Evolutionary conservation across 2,888 invertebrate species (phyloP).

Genomic region (Aricia artaxerxes): DNA sequence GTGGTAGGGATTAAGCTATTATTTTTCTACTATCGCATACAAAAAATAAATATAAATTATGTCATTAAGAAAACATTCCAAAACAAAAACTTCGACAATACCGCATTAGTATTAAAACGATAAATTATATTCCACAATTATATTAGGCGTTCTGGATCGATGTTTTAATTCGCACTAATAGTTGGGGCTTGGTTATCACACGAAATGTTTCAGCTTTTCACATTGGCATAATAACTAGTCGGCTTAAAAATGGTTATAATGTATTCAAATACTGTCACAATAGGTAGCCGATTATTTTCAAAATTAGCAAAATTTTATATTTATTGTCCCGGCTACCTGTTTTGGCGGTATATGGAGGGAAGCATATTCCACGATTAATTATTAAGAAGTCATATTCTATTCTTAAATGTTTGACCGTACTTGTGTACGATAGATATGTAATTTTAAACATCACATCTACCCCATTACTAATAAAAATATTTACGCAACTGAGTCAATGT

Average conservation of each 20-base stretch:
- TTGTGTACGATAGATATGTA: constrained; percentile 8
- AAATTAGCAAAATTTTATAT: constrained; percentile 7
- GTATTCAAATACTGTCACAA: constrained; percentile 20
- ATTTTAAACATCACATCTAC: constrained; percentile 24
- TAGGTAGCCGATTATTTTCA: constrained; percentile 14
- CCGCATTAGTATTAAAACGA: constrained; percentile 25
- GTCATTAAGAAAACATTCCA: constrained; percentile 16
- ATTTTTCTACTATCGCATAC: not conserved
- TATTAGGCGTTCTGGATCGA: constrained; percentile 22
- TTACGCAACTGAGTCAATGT: not conserved
- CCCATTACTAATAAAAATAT: not conserved
- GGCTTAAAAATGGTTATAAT: constrained; percentile 35
- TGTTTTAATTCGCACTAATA: constrained; percentile 31
- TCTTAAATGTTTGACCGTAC: constrained; percentile 19
- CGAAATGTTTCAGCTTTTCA: constrained; percentile 33
- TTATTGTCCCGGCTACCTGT: not conserved
- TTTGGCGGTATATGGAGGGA: constrained; percentile 15
- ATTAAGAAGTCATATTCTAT: constrained; percentile 27
- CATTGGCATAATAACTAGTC: constrained; percentile 39
- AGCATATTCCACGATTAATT: constrained; percentile 13
- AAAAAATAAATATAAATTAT: not conserved
- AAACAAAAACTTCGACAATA: constrained; percentile 26
- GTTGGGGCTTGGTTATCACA: constrained; percentile 27
- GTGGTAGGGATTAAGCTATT: constrained; percentile 7
- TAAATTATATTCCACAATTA: constrained; percentile 32